A percentile compares a stretch with the other conserved stretches of the same genome.
Evolutionary conservation across 1,140 invertebrate genomes (phyloP).

Genomic region (Cherax destructor): DNA sequence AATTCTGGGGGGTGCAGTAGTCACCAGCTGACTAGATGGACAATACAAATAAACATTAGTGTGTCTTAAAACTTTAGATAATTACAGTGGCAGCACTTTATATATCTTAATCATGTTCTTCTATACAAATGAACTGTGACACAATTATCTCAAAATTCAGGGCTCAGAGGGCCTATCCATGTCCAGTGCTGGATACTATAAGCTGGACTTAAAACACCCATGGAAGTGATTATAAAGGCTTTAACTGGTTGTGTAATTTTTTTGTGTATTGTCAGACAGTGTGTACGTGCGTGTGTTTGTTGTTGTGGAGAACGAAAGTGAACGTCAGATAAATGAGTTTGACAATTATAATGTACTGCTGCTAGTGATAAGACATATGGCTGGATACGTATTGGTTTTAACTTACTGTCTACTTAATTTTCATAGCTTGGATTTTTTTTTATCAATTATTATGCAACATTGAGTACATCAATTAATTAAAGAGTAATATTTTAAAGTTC

Average conservation of each 20-base stretch:
- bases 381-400: not conserved
- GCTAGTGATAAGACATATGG: constrained; percentile 9
- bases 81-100: too few relatives aligned
- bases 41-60: not conserved
- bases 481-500: not conserved
- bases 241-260: not conserved
- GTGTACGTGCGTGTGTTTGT: not conserved
- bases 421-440: not conserved
- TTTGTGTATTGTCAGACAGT: not conserved
- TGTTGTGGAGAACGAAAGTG: not conserved
- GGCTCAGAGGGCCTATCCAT: too few relatives aligned
- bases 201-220: not conserved
- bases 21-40: too few relatives aligned
- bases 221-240: not conserved
- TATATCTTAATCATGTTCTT: not conserved
- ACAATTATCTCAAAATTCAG: not conserved
- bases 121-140: not conserved
- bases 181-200: not conserved
- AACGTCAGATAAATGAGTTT: not conserved
- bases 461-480: not conserved
- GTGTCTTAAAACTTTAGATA: not conserved
- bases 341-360: not conserved
- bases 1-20: too few relatives aligned
- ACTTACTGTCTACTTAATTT: not conserved
- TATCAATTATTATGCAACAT: not conserved